These are phyloP conservation scores for Vicugna pacos DNA, from an alignment of 2,113 vertebrate genomes.

Conservation along the genomic window DNA sequence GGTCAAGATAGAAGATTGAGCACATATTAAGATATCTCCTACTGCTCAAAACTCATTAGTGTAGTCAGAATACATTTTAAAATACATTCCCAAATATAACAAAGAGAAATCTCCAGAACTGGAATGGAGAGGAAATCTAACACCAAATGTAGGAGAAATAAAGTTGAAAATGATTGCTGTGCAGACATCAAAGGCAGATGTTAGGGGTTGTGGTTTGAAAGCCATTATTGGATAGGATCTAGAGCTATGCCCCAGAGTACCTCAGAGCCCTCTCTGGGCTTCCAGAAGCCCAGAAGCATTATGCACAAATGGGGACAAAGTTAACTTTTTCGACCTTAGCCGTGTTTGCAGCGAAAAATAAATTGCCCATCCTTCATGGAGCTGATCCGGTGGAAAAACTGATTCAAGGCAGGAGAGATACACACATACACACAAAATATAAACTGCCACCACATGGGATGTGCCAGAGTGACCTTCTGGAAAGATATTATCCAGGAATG, in stretches of 20 bases:
- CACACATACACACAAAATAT: not conserved
- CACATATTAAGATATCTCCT: not conserved
- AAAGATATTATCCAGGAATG: not conserved
- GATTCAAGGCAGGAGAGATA: not conserved
- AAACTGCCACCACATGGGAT: not conserved
- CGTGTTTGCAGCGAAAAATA: not conserved
- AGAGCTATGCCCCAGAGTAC: not conserved
- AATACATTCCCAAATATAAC: not conserved
- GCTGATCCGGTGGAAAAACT: not conserved
- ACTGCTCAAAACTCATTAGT: not conserved
- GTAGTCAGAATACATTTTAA: not conserved
- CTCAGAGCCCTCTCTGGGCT: not conserved
- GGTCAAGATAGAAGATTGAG: not conserved
- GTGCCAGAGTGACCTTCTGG: not conserved
- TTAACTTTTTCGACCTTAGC: not conserved
- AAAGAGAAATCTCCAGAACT: not conserved
- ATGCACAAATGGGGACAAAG: not conserved
- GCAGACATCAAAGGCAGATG: not conserved
- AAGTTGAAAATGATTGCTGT: not conserved
- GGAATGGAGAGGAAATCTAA: not conserved
- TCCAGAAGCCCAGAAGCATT: not conserved
- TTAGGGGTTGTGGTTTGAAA: not conserved
- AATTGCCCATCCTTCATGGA: not conserved
- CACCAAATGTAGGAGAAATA: not conserved
- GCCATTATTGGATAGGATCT: not conserved